Evolutionary conservation across 2,797 vertebrate species (phyloP).

Genomic region (Glyptemys insculpta): DNA sequence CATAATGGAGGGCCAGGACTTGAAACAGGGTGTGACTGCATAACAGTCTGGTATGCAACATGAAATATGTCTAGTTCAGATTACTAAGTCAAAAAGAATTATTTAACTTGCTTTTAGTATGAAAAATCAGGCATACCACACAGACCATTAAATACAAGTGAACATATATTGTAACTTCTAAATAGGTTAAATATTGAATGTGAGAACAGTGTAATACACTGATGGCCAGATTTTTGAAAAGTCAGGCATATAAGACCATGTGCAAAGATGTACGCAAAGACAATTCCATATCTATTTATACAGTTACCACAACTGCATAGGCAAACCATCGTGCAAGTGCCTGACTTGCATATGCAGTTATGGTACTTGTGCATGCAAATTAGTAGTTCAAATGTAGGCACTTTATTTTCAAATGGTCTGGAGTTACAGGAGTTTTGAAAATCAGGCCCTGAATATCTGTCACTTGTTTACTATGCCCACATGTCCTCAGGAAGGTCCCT

Average conservation of each 20-base stretch:
- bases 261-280: background rate
- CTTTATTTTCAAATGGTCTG: slow-evolving; percentile 33
- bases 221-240: background rate
- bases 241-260: background rate
- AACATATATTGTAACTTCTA: background rate
- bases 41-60: background rate
- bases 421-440: slow-evolving; percentile 52
- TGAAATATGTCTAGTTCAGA: background rate
- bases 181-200: background rate
- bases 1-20: background rate
- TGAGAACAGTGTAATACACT: background rate
- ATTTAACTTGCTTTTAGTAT: background rate
- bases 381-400: background rate
- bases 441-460: background rate
- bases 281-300: background rate
- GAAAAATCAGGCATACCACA: accelerated
- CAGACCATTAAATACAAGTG: background rate
- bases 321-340: background rate
- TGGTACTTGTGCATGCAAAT: background rate
- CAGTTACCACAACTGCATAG: background rate
- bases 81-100: background rate
- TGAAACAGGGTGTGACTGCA: background rate
- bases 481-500: slow-evolving; percentile 51
- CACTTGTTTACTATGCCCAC: slow-evolving; percentile 29
- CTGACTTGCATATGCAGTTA: background rate